Percentiles rank a stretch among this genome's conserved stretches.
Conservation (phyloP, 2,113 vertebrate genomes). For the Emydura subglobosa region DNA sequence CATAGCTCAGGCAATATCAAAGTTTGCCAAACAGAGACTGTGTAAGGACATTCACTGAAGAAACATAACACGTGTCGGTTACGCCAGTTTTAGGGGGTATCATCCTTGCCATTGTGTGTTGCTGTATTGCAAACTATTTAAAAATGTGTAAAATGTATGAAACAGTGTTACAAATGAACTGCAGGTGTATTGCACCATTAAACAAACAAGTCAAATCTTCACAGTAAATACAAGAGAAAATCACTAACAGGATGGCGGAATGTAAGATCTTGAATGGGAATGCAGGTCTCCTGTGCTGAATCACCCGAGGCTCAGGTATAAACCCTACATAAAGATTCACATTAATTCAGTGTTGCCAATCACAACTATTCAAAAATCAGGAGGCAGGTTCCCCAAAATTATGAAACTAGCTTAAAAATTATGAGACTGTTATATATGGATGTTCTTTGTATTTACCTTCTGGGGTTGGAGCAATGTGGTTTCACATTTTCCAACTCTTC, state of each 20-base stretch:
- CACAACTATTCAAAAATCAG: background rate
- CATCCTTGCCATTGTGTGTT: background rate
- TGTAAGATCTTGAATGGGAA: background rate
- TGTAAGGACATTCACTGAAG: background rate
- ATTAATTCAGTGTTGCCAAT: background rate
- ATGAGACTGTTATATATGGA: constrained; percentile 11
- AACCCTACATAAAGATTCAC: constrained; percentile 42
- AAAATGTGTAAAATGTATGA: accelerated
- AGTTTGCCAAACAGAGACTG: background rate
- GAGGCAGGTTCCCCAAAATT: constrained; percentile 60
- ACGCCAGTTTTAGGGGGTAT: background rate
- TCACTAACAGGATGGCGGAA: constrained; percentile 10
- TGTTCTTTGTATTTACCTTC: constrained; percentile 61
- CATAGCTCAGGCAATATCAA: background rate
- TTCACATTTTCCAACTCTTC: constrained; percentile 33
- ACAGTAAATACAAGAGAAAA: background rate
- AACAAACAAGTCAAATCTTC: background rate
- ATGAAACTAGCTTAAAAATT: constrained; percentile 40
- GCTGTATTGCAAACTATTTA: accelerated
- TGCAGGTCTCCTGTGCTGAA: constrained; percentile 30
- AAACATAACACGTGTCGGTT: background rate
- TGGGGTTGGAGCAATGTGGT: constrained; percentile 13
- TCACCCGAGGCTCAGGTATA: background rate
- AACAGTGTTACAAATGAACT: background rate
- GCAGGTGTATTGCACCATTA: background rate